A percentile compares a stretch with the other conserved stretches of the same genome.
Conservation (phyloP, 2,797 vertebrate genomes). For the Acipenser oxyrinchus region DNA sequence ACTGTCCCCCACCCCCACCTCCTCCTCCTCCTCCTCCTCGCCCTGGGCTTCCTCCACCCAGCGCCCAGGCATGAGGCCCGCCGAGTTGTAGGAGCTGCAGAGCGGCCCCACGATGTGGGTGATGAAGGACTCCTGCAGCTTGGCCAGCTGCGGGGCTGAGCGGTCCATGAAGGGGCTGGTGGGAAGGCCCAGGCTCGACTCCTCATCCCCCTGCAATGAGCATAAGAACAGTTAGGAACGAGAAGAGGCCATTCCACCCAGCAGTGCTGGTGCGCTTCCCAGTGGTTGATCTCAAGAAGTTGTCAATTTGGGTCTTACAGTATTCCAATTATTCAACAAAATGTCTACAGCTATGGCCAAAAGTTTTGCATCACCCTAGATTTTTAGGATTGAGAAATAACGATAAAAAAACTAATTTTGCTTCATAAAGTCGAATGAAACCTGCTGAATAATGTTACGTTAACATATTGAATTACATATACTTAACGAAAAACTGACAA, state of each 20-base stretch:
- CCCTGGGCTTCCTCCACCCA: constrained; percentile 75
- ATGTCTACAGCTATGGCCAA: no score
- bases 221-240: no score
- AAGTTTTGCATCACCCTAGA: no score
- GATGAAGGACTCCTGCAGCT: constrained; percentile 97
- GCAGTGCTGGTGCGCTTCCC: constrained; percentile 48
- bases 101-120: constrained; percentile 96
- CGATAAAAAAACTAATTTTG: no score
- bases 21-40: constrained; percentile 66
- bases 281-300: constrained; percentile 38
- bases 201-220: constrained; percentile 82
- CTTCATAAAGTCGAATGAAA: no score
- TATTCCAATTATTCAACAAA: no score
- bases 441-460: no score
- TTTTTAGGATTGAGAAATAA: no score
- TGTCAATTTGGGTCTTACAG: no score
- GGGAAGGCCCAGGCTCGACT: constrained; percentile 85
- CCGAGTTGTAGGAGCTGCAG: constrained; percentile 90
- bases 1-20: constrained; percentile 38
- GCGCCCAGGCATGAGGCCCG: constrained; percentile 84
- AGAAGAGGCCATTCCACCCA: no score
- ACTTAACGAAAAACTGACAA: no score
- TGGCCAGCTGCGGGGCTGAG: constrained; percentile 88
- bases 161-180: constrained; percentile 98
- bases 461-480: no score